Base-by-base conservation (phyloP, 53 echinoderm and acorn worm species). In the Mesocentrotus franciscanus region DNA sequence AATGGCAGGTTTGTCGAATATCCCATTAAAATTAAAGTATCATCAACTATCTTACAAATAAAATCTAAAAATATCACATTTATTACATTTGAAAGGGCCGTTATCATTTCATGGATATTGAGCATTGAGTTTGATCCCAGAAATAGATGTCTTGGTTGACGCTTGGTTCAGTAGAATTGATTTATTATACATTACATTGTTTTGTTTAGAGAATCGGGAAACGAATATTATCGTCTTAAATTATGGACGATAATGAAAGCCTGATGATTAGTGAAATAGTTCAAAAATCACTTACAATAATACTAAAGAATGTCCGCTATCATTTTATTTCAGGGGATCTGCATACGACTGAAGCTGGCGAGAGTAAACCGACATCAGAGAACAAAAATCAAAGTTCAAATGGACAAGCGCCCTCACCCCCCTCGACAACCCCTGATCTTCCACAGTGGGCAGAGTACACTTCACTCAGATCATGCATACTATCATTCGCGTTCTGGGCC, bases 331-430 rank as follows among this genome's bases (percentile, higher is more conserved):
- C 42, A 81, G 81, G 79, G 35, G 10, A 87, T 87, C 26, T 24
- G 58, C 20, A 29, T 29, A 35, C 3, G 59, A 87, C 11, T 87
- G 27, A 87, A 87, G 58, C n/a, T 18, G 87, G 27, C n/a, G 58
- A 57, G 9, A 56, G 9, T 12, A 87, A 87, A 87, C 26, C 29
- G 27, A 87, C 59, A 26, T 9, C 29, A 56, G 87, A n/a, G 20
- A 58, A 87, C 58, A 85, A 55, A 12, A 55, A 49, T 55, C 14
- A n/a, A 10, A 58, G 87, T 57, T 87, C 58, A 58, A 24, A 9
- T 87, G 24, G 27, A 87, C 14, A 35, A 14, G 58, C 87, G 87
- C 87, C 87, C 29, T 87, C 87, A 87, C 59, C 87, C 27, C 10
- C 58, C 14, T 27, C 87, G 29, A 15, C 58, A 56, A 22, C 29